These are phyloP conservation scores for Hirundo rustica DNA, from an alignment of 2,797 vertebrate genomes.

Conservation along the genomic window DNA sequence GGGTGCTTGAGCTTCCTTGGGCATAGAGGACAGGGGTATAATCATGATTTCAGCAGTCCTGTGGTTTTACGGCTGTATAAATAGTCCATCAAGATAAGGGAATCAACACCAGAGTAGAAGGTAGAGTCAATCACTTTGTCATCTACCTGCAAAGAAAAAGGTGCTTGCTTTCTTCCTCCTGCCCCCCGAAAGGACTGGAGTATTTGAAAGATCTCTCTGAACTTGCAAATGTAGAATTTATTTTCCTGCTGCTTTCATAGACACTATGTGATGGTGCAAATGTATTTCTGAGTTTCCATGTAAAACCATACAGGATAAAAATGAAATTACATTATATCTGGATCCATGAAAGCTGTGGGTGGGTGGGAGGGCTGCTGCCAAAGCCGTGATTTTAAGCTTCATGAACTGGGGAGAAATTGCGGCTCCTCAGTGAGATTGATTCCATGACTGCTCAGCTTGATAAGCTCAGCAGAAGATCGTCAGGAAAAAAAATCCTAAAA, in stretches of 20 bases:
- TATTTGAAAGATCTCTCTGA: background rate
- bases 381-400: conserved; percentile 64
- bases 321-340: conserved; percentile 68
- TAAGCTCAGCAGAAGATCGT: conserved; percentile 60
- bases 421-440: conserved; percentile 61
- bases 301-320: conserved; percentile 55
- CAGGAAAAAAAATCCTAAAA: conserved; percentile 37
- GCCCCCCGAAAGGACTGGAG: background rate
- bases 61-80: background rate
- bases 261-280: conserved; percentile 19
- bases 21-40: background rate
- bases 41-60: background rate
- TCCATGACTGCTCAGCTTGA: conserved; percentile 68
- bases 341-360: conserved; percentile 59
- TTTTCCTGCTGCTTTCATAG: conserved; percentile 38
- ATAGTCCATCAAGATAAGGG: background rate
- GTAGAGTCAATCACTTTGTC: background rate
- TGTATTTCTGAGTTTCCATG: conserved; percentile 54
- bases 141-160: background rate
- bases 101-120: background rate
- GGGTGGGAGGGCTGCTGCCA: conserved; percentile 53
- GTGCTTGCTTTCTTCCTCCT: background rate
- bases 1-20: background rate
- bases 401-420: conserved; percentile 64
- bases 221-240: conserved; percentile 14